Evolutionary conservation across 2,113 vertebrate genomes (phyloP), one percentile per base, ranked within the genome.

Genomic region (Mormoops blainvillei): DNA sequence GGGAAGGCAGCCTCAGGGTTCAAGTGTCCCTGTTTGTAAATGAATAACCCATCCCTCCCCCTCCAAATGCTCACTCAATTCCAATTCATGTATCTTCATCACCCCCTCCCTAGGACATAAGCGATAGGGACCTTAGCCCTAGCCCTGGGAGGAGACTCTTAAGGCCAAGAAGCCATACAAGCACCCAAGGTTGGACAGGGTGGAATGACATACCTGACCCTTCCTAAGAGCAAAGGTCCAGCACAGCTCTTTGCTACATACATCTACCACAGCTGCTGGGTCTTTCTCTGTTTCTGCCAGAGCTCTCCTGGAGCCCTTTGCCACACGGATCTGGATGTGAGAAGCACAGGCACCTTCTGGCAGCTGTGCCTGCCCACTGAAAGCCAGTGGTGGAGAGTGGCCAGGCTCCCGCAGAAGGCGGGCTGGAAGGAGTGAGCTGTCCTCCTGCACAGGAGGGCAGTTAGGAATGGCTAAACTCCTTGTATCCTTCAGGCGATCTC

Each of bases 71-170:
- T 20, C 11, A 10, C 74, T n/a, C 7, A 48, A 38, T 14, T 36
- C 41, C 9, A 15, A 13, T 0, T 24, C 19, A 28, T 36, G 28
- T 18, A 5, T 22, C 52, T 14, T 16, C 33, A 2, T 10, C 0
- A 1, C 26, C 10, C 22, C 41, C 20, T 18, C 67, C n/a, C 43
- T 7, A 20, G 5, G 38, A 41, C 31, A 16, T 20, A 10, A 12
- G 3, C 24, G 58, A 13, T 4, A 4, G 48, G 45, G 38, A 13
- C 16, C 16, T 28, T 4, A 13, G 70, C 48, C 3, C 41, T 48
- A 26, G 36, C 38, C 13, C 12, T 11, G 18, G 78, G 67, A 38
- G 54, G 65, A 61, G 24, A 56, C 14, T n/a, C 13, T 14, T 14
- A 1, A 5, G 80, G 19, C 86, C 6, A 0, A 13, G 68, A n/a